These are phyloP conservation scores for Helicoverpa zea DNA, from an alignment of 1,140 invertebrate species.

Conservation along the genomic window DNA sequence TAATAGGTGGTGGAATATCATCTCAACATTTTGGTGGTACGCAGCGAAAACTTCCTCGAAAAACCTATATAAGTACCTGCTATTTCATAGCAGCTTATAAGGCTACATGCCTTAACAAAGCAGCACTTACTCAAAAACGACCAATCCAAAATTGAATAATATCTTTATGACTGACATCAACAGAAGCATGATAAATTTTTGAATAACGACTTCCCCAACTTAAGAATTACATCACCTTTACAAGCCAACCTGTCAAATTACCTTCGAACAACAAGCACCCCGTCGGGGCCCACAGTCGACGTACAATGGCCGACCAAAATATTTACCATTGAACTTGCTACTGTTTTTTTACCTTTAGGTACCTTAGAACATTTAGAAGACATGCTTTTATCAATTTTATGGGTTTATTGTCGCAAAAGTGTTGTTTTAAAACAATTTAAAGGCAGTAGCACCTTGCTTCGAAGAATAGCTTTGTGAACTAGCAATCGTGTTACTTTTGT, in stretches of 20 bases:
- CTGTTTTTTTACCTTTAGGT: slow-evolving; percentile 48
- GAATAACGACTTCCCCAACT: slow-evolving; percentile 1
- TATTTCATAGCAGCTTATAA: no score
- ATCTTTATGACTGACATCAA: background rate
- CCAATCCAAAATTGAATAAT: background rate
- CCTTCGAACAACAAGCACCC: slow-evolving; percentile 6
- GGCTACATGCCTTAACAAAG: no score
- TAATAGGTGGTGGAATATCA: no score
- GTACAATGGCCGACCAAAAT: slow-evolving; percentile 70
- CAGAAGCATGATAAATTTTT: background rate
- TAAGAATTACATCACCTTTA: background rate
- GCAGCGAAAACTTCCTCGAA: no score
- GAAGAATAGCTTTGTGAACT: background rate
- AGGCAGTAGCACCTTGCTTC: slow-evolving; percentile 11
- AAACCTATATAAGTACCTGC: no score
- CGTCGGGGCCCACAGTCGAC: background rate
- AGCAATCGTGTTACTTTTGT: slow-evolving; percentile 8
- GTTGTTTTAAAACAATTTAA: slow-evolving; percentile 26
- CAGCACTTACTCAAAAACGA: no score
- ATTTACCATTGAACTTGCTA: slow-evolving; percentile 63
- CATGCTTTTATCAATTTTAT: slow-evolving; percentile 1
- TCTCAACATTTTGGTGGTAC: no score
- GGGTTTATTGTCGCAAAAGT: background rate
- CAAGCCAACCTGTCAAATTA: slow-evolving; percentile 14
- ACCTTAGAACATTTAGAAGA: slow-evolving; percentile 1